These are phyloP conservation scores for Crambe crambe DNA, from an alignment of 37 sponge, comb jelly and placozoan genomes.

Conservation along the genomic window DNA sequence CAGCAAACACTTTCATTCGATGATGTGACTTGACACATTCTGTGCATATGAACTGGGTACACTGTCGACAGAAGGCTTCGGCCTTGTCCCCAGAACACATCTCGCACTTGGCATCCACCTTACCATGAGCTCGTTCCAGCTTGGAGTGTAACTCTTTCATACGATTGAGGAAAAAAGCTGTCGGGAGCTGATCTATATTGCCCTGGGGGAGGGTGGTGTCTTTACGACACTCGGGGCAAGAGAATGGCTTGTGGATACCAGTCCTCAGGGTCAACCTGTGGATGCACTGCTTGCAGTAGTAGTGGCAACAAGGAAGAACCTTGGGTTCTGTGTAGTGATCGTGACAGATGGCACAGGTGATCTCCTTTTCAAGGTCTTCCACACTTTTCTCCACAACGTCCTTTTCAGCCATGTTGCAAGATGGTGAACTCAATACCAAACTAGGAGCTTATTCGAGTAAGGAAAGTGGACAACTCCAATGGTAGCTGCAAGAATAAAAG, in stretches of 20 bases:
- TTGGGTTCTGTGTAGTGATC: conserved; percentile 22
- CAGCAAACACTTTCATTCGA: not conserved
- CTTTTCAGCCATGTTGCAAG: too few species aligned
- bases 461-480: too few species aligned
- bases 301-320: conserved; percentile 40
- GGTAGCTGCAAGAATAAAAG: too few species aligned
- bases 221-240: conserved; percentile 35
- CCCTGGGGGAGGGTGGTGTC: conserved; percentile 17
- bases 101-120: conserved; percentile 1
- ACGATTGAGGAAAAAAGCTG: conserved; percentile 18
- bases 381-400: not conserved
- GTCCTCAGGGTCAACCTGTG: conserved; percentile 2
- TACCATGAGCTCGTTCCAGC: not conserved
- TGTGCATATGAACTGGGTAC: not conserved
- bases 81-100: not conserved
- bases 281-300: conserved; percentile 49
- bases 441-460: too few species aligned
- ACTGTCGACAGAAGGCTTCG: not conserved
- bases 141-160: not conserved
- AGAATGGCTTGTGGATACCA: conserved; percentile 15
- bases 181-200: conserved; percentile 6
- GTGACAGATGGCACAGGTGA: conserved; percentile 51
- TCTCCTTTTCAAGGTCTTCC: conserved; percentile 29
- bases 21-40: not conserved
- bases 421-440: too few species aligned